Conservation (phyloP, 2,113 vertebrate species). For the Charadrius vociferus region DNA sequence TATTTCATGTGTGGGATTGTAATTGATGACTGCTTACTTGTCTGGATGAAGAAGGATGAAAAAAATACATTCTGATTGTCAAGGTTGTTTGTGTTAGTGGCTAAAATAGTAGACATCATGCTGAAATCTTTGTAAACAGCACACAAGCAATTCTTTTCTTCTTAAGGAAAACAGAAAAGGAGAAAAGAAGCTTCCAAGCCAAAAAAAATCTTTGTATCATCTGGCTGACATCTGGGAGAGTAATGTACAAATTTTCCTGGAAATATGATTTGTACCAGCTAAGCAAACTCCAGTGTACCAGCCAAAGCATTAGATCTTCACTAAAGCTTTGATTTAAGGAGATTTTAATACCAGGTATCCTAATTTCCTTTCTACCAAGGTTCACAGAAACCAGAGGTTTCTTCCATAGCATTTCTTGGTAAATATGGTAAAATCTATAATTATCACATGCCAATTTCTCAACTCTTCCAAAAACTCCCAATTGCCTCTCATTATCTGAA, state of each 20-base stretch:
- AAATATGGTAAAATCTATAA: constrained; percentile 72
- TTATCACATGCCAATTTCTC: constrained; percentile 62
- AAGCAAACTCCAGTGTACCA: constrained; percentile 7
- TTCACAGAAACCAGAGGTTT: constrained; percentile 20
- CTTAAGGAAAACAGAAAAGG: constrained; percentile 52
- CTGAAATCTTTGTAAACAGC: constrained; percentile 64
- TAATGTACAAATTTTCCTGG: constrained; percentile 14
- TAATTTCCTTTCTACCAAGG: constrained; percentile 18
- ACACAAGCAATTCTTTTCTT: constrained; percentile 50
- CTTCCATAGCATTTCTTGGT: not conserved
- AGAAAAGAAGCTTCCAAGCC: constrained; percentile 37
- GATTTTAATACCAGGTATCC: constrained; percentile 58
- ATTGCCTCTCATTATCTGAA: constrained; percentile 66
- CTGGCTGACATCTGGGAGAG: constrained; percentile 34
- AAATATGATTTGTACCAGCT: constrained; percentile 45
- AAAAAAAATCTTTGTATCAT: constrained; percentile 48
- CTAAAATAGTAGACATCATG: constrained; percentile 62
- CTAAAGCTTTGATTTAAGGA: constrained; percentile 53
- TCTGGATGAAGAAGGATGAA: constrained; percentile 62
- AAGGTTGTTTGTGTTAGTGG: constrained; percentile 74
- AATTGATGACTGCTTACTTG: constrained; percentile 76
- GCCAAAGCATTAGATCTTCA: constrained; percentile 27
- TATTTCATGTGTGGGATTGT: constrained; percentile 72
- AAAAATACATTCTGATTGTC: constrained; percentile 70
- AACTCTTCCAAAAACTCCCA: constrained; percentile 52